Evolutionary conservation across 2,113 vertebrate genomes (phyloP).

Genomic region (Erpornis zantholeuca): DNA sequence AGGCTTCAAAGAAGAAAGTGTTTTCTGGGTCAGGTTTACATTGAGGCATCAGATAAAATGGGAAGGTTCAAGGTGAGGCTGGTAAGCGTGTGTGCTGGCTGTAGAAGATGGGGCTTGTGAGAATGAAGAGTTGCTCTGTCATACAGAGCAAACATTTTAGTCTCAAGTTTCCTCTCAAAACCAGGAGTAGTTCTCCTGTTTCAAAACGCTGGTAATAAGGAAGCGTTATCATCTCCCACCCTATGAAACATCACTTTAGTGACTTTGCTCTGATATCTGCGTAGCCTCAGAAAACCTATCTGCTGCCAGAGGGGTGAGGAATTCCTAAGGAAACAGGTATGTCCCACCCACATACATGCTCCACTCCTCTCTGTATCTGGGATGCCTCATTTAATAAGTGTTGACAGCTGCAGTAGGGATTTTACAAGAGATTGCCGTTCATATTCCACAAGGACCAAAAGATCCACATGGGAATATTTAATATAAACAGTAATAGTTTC

Average conservation of each 20-base stretch:
- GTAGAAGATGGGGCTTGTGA: background rate
- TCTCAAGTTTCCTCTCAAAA: background rate
- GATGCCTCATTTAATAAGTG: conserved; percentile 45
- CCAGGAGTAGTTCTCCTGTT: background rate
- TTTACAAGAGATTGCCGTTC: conserved; percentile 66
- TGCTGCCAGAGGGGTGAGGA: background rate
- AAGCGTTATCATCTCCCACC: background rate
- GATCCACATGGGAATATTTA: conserved; percentile 77
- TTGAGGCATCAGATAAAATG: background rate
- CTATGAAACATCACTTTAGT: background rate
- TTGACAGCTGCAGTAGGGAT: conserved; percentile 39
- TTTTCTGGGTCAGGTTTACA: background rate
- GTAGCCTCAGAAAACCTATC: conserved; percentile 10
- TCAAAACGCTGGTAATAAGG: background rate
- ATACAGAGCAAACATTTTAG: background rate
- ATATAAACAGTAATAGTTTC: conserved; percentile 86
- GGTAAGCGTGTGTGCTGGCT: background rate
- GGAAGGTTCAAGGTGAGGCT: background rate
- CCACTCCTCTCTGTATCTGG: conserved; percentile 21
- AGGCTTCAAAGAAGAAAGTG: background rate
- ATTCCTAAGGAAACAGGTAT: conserved; percentile 4
- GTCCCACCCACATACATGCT: background rate
- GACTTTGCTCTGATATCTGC: background rate
- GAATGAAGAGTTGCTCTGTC: background rate
- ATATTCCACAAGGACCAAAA: conserved; percentile 66